These are phyloP conservation scores for Nothocercus nigrocapillus DNA, from an alignment of 2,113 vertebrate species.

Conservation along the genomic window DNA sequence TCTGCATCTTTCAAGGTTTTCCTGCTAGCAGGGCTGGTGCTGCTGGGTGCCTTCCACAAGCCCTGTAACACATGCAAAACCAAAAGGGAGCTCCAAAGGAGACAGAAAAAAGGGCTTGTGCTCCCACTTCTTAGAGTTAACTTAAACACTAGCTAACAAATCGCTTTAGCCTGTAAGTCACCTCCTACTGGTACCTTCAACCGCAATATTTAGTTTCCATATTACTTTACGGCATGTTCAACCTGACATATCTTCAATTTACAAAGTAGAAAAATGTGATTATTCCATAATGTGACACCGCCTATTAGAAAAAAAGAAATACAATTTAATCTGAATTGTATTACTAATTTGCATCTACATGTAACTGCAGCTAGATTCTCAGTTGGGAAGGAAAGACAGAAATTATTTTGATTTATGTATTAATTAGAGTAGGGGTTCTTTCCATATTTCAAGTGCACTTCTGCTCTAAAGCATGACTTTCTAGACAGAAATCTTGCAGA, in stretches of 20 bases:
- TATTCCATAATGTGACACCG: slow-evolving; percentile 8
- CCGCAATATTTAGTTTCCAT: slow-evolving; percentile 22
- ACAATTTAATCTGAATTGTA: slow-evolving; percentile 29
- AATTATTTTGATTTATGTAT: slow-evolving; percentile 49
- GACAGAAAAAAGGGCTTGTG: neutral
- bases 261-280: slow-evolving; percentile 36
- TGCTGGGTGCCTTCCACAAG: neutral
- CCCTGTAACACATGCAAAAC: neutral
- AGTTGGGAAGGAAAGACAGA: slow-evolving; percentile 23
- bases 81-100: neutral
- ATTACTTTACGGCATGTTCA: slow-evolving; percentile 14
- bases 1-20: neutral
- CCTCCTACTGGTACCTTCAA: slow-evolving; percentile 13
- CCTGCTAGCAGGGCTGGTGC: neutral
- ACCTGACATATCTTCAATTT: slow-evolving; percentile 4
- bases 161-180: neutral
- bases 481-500: neutral
- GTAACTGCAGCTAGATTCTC: slow-evolving; percentile 24
- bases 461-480: neutral
- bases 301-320: slow-evolving; percentile 54
- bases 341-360: slow-evolving; percentile 49
- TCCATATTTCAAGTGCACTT: slow-evolving; percentile 17
- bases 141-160: neutral
- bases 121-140: neutral
- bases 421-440: slow-evolving; percentile 30